Base-by-base conservation (phyloP, 2,113 vertebrate genomes). In the Thalassarche chlororhynchos region DNA sequence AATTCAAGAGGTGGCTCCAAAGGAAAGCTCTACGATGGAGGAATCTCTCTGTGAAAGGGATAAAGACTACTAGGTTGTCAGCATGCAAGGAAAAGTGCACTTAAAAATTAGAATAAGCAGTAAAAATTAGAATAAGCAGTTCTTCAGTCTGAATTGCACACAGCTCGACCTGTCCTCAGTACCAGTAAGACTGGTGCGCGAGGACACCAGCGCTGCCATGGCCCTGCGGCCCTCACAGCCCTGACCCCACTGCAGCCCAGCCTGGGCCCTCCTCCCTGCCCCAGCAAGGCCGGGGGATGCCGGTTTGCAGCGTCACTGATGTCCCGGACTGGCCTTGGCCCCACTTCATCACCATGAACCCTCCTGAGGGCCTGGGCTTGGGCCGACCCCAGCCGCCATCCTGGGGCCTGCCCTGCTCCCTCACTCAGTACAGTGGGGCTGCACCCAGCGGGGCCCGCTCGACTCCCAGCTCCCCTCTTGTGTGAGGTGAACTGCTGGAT, bases 331-430 rank as follows among this genome's bases (percentile, higher is more conserved):
- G 19, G 23, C 40, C 31, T 61, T 0, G 1, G 31, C 40, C n/a
- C 12, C 5, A 3, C 6, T 31, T 49, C 23, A 4, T 42, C 32
- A 17, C 36, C 2, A 1, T 5, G 24, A 76, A 8, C n/a, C 17
- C 6, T 10, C 11, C 57, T 5, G 64, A 29, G 44, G 49, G 44
- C 34, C 34, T 36, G 38, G 70, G 20, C 32, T 25, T 24, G 25
- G 18, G 23, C 68, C 9, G 49, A 21, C 1, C 8, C 2, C 1
- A 14, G 46, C 2, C 0, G 3, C 49, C 20, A 0, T 8, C 1
- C 0, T 10, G 5, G 0, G 2, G 13, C 29, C 18, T 2, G 13
- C 38, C 32, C 11, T 1, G 25, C 25, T 54, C 29, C 66, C 24
- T 47, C 3, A 0, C 31, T 17, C 28, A 10, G 14, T 9, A 2